phyloP scores from a whole-genome alignment of 2,113 vertebrate genomes.

The Melospiza melodia region DNA sequence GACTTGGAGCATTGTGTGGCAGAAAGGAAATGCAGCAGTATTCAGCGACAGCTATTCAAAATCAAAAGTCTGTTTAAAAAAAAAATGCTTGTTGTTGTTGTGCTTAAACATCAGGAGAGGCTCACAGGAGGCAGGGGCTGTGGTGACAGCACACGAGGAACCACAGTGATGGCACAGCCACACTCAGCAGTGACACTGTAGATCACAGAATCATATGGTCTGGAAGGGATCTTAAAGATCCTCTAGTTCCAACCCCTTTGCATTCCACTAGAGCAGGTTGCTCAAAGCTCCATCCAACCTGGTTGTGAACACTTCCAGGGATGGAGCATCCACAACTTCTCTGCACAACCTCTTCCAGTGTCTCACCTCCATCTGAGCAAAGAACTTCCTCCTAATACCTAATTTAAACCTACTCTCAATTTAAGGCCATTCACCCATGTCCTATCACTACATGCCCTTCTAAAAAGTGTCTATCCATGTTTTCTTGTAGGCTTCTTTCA shows the following conservation, averaged over 20 bases:
- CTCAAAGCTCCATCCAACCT: neutral
- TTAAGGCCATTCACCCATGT: neutral
- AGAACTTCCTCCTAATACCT: neutral
- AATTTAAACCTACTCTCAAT: neutral
- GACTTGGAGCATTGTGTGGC: neutral
- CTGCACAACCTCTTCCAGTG: neutral
- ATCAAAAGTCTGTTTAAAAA: neutral
- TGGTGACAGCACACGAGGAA: rapidly evolving
- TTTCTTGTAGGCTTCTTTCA: neutral
- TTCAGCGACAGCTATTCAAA: neutral
- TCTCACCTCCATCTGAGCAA: neutral
- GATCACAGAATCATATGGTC: no score
- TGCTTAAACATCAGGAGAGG: neutral
- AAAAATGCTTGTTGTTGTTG: neutral
- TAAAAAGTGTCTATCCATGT: neutral
- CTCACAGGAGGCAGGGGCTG: neutral
- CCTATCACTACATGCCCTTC: neutral
- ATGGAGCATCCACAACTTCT: neutral
- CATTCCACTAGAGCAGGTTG: neutral
- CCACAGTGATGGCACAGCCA: neutral
- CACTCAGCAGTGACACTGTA: neutral
- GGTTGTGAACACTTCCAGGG: neutral
- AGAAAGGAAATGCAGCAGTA: neutral
- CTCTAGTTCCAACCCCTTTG: neutral
- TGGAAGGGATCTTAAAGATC: neutral